Evolutionary conservation across 2,113 vertebrate genomes (phyloP), one percentile per base, ranked within the genome.

Genomic region (Hyperopisus bebe): DNA sequence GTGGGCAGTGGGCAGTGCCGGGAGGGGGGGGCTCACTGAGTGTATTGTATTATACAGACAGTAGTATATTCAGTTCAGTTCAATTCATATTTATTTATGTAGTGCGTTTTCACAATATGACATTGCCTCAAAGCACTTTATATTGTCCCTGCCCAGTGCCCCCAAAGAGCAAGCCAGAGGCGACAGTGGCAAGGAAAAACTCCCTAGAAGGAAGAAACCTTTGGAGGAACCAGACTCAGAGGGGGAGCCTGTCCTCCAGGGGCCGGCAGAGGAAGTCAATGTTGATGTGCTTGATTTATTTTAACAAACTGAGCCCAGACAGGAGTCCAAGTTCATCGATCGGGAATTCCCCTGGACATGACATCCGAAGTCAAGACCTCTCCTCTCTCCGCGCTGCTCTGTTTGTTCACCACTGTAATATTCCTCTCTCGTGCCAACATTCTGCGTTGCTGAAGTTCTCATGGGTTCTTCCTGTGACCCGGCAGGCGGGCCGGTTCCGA

Each of bases 271-370:
- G 53, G 53, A 53, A 53, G 58, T 3, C 24, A 27, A 1, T 77
- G 66, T 74, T 3, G 3, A 5, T 74, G 27, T 35, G 66, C 80
- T 8, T 46, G 88, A 90, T 91, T 93, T 35, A 48, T 89, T 91
- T 85, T 80, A 90, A 91, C 90, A 86, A 90, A 89, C 89, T 58
- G 50, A 88, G 90, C 91, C 90, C 90, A 93, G 93, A 92, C 92
- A 91, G 70, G 86, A 89, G 89, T 93, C 91, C 91, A 93, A 94
- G 92, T 90, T 92, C 89, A 27, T 84, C 91, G 89, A 94, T 93
- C 90, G 15, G 92, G 89, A 89, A 91, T 92, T 92, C 89, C 50
- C 90, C 89, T 86, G 93, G 91, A 87, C 17, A 21, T 88, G 77
- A 91, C 92, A 82, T 91, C 91, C 89, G 89, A 90, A 91, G 19